A percentile compares a stretch with the other conserved stretches of the same genome.
Conservation (phyloP, 2,888 invertebrate genomes). For the Lysandra coridon region DNA sequence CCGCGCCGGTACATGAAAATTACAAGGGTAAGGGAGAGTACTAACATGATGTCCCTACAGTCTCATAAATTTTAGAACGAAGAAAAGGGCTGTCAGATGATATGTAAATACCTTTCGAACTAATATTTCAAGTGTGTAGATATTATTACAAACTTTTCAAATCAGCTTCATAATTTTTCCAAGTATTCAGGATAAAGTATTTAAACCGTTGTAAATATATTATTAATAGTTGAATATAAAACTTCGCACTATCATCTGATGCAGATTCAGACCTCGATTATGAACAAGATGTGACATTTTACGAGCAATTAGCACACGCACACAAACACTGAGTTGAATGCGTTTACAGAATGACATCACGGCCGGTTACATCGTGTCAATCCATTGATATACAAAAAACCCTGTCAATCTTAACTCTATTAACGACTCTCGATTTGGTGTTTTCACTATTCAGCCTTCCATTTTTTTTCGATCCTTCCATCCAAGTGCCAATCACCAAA, state of each 20-base stretch:
- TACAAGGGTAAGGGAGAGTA: too few relatives aligned
- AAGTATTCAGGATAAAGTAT: too few relatives aligned
- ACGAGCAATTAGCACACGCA: slow-evolving; percentile 14
- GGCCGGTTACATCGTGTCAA: background rate
- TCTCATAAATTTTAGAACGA: too few relatives aligned
- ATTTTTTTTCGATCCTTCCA: background rate
- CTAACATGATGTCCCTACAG: too few relatives aligned
- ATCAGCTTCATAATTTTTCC: too few relatives aligned
- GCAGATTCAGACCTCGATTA: background rate
- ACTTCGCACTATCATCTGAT: background rate
- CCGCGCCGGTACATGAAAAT: too few relatives aligned
- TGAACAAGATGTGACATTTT: slow-evolving; percentile 3
- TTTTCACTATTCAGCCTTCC: background rate
- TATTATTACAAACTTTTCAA: too few relatives aligned
- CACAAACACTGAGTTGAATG: slow-evolving; percentile 1
- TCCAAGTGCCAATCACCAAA: background rate
- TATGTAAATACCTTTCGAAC: too few relatives aligned
- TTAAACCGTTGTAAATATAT: background rate
- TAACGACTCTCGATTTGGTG: background rate
- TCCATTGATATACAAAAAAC: too few relatives aligned
- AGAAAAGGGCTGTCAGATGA: too few relatives aligned
- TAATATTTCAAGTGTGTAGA: too few relatives aligned
- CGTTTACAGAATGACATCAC: slow-evolving; percentile 19
- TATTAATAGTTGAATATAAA: background rate
- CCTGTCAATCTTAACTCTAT: background rate